Conservation (phyloP, 2,797 vertebrate genomes). For the Diceros bicornis region DNA sequence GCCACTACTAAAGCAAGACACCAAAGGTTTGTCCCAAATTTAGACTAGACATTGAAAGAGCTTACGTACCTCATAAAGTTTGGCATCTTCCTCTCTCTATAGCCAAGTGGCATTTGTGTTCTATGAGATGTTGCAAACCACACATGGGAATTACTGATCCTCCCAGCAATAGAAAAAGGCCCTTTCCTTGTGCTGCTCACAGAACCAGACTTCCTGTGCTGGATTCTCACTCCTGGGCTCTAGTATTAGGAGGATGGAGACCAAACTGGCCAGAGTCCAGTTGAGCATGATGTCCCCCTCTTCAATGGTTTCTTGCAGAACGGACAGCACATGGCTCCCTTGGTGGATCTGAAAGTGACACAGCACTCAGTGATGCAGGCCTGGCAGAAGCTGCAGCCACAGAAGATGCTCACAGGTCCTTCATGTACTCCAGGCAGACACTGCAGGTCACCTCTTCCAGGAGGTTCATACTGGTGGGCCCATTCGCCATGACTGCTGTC, state of each 20-base stretch:
- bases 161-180: too few relatives aligned
- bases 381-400: slow-evolving; percentile 18
- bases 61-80: neutral
- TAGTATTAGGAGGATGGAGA: neutral
- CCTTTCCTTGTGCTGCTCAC: too few relatives aligned
- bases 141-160: too few relatives aligned
- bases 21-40: neutral
- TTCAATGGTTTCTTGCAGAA: neutral
- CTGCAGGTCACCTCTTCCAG: too few relatives aligned
- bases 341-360: neutral
- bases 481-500: slow-evolving; percentile 1
- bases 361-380: neutral
- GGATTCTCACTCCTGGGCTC: too few relatives aligned
- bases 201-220: too few relatives aligned
- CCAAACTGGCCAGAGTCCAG: neutral
- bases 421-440: too few relatives aligned
- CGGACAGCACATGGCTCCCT: neutral
- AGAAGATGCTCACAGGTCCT: too few relatives aligned
- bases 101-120: too few relatives aligned
- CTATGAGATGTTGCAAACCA: too few relatives aligned
- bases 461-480: neutral
- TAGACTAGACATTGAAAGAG: neutral
- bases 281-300: neutral
- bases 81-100: too few relatives aligned
- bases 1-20: neutral